Percentiles rank a stretch among this genome's conserved stretches.
phyloP scores from a whole-genome alignment of 2,113 vertebrate genomes.

The Pheucticus melanocephalus region DNA sequence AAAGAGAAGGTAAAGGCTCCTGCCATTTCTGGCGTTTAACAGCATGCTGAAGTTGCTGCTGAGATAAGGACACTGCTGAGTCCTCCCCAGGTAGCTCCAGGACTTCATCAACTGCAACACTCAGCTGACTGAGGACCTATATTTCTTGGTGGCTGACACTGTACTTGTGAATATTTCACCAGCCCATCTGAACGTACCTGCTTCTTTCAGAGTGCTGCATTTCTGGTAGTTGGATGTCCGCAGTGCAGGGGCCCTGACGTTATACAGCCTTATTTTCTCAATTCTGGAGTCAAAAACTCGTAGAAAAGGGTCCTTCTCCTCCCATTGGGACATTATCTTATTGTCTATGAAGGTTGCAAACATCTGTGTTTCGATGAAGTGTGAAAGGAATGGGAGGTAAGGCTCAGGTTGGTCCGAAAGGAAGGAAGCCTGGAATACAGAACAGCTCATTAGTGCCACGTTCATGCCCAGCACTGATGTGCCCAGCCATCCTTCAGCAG shows the following conservation, averaged over 20 bases:
- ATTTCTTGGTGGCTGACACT: not conserved
- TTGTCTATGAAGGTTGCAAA: constrained; percentile 97
- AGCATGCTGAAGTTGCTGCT: not conserved
- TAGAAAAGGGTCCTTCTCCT: constrained; percentile 89
- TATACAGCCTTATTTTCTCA: constrained; percentile 86
- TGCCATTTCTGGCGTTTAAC: not conserved
- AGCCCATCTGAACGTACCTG: constrained; percentile 74
- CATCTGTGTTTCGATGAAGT: constrained; percentile 97
- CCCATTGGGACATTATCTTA: constrained; percentile 96
- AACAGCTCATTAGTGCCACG: not conserved
- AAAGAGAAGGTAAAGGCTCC: not conserved
- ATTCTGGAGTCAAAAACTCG: constrained; percentile 91
- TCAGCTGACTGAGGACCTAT: not conserved
- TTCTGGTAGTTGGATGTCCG: constrained; percentile 87
- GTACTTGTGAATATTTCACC: constrained; percentile 13
- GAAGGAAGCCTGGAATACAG: constrained; percentile 88
- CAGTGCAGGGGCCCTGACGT: constrained; percentile 78
- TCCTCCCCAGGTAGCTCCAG: not conserved
- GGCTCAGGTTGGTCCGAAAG: constrained; percentile 90
- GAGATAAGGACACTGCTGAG: not conserved
- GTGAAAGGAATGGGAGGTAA: constrained; percentile 91
- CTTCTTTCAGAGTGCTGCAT: constrained; percentile 86
- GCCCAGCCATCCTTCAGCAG: accelerated
- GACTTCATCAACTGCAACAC: not conserved
- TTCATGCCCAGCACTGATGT: accelerated